A percentile compares a stretch with the other conserved stretches of the same genome.
These are phyloP conservation scores for Acronicta alni DNA, from an alignment of 2,888 invertebrate species.

Conservation along the genomic window DNA sequence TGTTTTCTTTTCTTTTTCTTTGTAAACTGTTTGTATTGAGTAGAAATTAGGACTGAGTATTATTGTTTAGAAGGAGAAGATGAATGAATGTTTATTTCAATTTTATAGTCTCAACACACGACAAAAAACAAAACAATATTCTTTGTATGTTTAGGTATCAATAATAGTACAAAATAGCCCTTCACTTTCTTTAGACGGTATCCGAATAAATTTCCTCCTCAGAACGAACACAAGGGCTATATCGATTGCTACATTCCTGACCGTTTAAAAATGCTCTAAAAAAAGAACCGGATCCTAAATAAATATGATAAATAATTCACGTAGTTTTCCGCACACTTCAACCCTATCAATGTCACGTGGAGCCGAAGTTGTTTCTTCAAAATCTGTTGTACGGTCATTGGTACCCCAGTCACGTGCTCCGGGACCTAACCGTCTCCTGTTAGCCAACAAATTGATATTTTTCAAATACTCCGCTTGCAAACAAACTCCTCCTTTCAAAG, in stretches of 20 bases:
- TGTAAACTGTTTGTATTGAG: too few species aligned
- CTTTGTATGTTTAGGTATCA: too few species aligned
- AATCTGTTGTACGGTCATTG: slow-evolving; percentile 67
- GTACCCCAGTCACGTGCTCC: slow-evolving; percentile 73
- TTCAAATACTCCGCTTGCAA: slow-evolving; percentile 72
- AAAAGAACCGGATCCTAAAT: slow-evolving; percentile 18
- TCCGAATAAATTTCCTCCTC: not conserved
- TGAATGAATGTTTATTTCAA: too few species aligned
- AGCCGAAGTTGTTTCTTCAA: slow-evolving; percentile 65
- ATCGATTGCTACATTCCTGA: not conserved
- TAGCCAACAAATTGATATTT: slow-evolving; percentile 84
- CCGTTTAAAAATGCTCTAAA: not conserved
- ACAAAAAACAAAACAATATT: too few species aligned
- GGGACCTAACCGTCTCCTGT: slow-evolving; percentile 72
- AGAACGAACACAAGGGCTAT: not conserved
- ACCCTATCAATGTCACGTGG: slow-evolving; percentile 66
- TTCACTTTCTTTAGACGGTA: too few species aligned
- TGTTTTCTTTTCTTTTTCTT: too few species aligned
- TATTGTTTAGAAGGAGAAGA: too few species aligned
- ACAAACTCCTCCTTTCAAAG: slow-evolving; percentile 62
- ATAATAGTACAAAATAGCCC: too few species aligned
- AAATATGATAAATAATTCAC: slow-evolving; percentile 56
- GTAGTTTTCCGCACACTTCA: slow-evolving; percentile 48
- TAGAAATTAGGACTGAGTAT: too few species aligned
- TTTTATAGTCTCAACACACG: too few species aligned